Evolutionary conservation across 2,888 invertebrate species (phyloP), one percentile per base, ranked within the genome.

Genomic region (Conops quadrifasciatus): DNA sequence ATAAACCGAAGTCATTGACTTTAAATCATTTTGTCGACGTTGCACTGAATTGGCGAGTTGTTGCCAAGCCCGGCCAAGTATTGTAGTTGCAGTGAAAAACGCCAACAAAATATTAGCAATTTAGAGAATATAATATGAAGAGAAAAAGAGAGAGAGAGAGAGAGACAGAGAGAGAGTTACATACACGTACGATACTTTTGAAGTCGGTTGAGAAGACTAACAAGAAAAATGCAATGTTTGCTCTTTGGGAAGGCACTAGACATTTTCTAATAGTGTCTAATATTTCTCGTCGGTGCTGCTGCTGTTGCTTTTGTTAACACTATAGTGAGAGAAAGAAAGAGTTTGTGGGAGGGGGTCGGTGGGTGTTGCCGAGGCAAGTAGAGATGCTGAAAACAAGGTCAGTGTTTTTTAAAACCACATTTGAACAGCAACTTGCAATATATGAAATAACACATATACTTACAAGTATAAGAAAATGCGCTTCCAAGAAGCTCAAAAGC

Each of bases 361-460:
- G 2, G 21, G 15, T 26, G 56, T 26, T 16, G 24, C 24, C 56
- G 21, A 16, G 9, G 24, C 19, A 16, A 60, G 26, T 60, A 13
- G 60, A 9, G n/a, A 30, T 60, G 60, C 45, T 13, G 11, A 30
- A 66, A 66, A 66, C 66, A 66, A 66, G 66, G 66, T 66, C 66
- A 56, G 36, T 21, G 28, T 45, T 15, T 36, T 36, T 16, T 28
- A 66, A 21, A 24, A 16, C 53, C 28, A 53, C 51, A 56, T 19
- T 2, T 15, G 28, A 51, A n/a, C 5, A 65, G 2, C 1, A 30
- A 11, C 11, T 49, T n/a, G 49, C 19, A 49, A 19, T 4, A 3
- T 49, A 4, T 16, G 16, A 49, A 49, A 49, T 49, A 4, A 19
- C 19, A 5, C 49, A 4, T 11, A 49, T 16, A 16, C n/a, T 49